phyloP scores from a whole-genome alignment of 2,888 invertebrate genomes.

The Eupithecia vulgata region DNA sequence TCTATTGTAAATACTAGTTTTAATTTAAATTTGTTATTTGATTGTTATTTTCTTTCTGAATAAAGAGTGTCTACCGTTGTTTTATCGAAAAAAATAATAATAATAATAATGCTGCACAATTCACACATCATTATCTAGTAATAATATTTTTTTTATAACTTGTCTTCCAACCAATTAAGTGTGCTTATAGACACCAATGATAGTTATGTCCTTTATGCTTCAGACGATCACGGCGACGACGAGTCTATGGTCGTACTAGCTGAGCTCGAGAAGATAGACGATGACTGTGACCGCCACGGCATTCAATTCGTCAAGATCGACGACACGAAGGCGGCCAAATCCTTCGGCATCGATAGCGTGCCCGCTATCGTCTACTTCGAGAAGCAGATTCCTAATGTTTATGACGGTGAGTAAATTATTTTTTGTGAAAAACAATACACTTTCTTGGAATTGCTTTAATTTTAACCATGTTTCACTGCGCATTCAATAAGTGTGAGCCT shows the following conservation, averaged over 20 bases:
- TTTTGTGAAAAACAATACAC: no score
- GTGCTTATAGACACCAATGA: not conserved
- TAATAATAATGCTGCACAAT: no score
- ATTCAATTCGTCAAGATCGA: slow-evolving; percentile 97
- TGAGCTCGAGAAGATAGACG: slow-evolving; percentile 96
- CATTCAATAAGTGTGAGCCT: not conserved
- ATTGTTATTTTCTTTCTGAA: no score
- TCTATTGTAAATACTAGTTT: no score
- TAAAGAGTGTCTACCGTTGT: no score
- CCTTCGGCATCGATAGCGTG: slow-evolving; percentile 92
- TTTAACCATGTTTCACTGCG: not conserved
- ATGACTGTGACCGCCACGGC: slow-evolving; percentile 95
- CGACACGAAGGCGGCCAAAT: slow-evolving; percentile 91
- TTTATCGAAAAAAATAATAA: no score
- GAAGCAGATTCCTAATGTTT: slow-evolving; percentile 95
- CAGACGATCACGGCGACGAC: slow-evolving; percentile 95
- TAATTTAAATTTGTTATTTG: no score
- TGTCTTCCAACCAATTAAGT: not conserved
- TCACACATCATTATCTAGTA: no score
- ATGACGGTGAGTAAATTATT: slow-evolving; percentile 87
- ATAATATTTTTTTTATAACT: no score
- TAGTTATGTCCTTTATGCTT: slow-evolving; percentile 34
- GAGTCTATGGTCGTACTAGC: slow-evolving; percentile 93
- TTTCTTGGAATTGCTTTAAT: no score
- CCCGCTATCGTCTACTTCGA: slow-evolving; percentile 97